Conservation (phyloP, 2,888 invertebrate genomes). For the Dexiosoma caninum region DNA sequence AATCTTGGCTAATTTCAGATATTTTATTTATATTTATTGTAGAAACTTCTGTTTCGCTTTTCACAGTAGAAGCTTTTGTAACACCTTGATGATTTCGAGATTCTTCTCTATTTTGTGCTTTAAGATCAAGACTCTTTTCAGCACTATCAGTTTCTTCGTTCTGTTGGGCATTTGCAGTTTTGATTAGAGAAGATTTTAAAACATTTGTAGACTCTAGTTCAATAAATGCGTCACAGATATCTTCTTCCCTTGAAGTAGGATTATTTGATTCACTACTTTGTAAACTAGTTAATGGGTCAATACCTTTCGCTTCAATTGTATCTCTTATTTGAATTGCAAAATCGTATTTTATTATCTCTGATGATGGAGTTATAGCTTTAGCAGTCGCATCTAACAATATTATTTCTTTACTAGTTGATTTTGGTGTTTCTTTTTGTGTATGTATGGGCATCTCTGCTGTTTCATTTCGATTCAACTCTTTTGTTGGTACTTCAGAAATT, state of each 20-base stretch:
- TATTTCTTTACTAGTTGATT: background rate
- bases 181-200: background rate
- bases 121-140: background rate
- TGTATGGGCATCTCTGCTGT: too few relatives aligned
- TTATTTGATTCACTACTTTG: too few relatives aligned
- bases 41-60: background rate
- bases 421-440: background rate
- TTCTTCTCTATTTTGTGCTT: background rate
- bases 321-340: constrained; percentile 44
- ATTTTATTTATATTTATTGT: background rate
- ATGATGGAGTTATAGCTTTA: background rate
- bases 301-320: background rate
- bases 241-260: background rate
- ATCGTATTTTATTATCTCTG: constrained; percentile 38
- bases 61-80: background rate
- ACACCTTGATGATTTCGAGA: background rate
- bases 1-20: constrained; percentile 15
- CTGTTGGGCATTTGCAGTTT: background rate
- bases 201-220: background rate
- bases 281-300: too few relatives aligned
- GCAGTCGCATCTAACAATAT: background rate
- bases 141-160: background rate
- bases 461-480: background rate
- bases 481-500: background rate
- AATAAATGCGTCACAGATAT: background rate